These are phyloP conservation scores for Apamea epomidion DNA, from an alignment of 2,888 invertebrate genomes.

Conservation along the genomic window DNA sequence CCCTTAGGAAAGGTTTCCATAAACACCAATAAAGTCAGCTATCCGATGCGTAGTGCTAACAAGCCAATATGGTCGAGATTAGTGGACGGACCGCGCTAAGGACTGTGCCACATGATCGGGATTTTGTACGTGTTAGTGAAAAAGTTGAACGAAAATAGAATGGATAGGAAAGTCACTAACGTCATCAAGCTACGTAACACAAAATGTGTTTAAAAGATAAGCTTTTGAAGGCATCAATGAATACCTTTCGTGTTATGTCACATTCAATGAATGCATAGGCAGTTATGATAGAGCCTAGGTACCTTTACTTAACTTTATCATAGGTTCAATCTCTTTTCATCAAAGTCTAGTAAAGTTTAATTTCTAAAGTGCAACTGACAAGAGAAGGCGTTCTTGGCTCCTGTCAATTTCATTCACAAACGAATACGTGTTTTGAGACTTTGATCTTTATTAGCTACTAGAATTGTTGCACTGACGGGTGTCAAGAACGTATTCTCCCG, in stretches of 20 bases:
- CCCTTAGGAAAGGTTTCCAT: constrained; percentile 67
- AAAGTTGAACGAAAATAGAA: constrained; percentile 11
- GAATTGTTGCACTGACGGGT: background rate
- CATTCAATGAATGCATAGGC: background rate
- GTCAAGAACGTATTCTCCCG: background rate
- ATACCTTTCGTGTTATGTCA: background rate
- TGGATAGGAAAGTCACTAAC: background rate
- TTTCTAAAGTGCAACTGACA: background rate
- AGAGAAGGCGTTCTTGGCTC: background rate
- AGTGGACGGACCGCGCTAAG: constrained; percentile 76
- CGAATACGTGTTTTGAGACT: background rate
- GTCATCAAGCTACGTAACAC: background rate
- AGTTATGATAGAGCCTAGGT: background rate
- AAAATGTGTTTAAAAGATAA: background rate
- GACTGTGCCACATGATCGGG: constrained; percentile 35
- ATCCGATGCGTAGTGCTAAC: constrained; percentile 79
- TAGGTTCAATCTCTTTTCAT: background rate
- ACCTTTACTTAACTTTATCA: background rate
- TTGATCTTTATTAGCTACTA: background rate
- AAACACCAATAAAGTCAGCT: constrained; percentile 73
- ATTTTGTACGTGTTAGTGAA: too few relatives aligned
- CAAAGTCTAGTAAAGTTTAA: background rate
- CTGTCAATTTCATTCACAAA: too few relatives aligned
- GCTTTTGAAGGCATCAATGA: background rate
- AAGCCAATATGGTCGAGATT: constrained; percentile 84